Percentiles rank a stretch among this genome's conserved stretches.
phyloP scores from a whole-genome alignment of 2,797 vertebrate species.

The Enteromius radiatus region DNA sequence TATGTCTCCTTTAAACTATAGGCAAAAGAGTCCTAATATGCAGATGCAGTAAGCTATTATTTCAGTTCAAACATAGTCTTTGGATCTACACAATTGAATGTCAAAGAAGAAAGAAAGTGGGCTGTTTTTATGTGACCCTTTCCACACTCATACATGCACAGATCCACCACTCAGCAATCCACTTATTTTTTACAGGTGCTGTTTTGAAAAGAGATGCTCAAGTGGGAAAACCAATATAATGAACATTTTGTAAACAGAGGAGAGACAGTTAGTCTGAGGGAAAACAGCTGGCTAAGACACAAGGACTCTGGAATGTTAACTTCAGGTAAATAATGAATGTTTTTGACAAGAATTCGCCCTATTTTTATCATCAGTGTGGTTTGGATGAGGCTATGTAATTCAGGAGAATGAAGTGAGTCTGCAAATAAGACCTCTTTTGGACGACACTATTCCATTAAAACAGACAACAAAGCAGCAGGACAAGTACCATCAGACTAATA shows the following conservation, averaged over 20 bases:
- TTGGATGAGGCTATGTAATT: conserved; percentile 33
- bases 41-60: not conserved
- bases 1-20: not conserved
- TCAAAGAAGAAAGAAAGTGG: not conserved
- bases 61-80: not conserved
- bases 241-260: conserved; percentile 19
- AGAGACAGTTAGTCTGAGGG: conserved; percentile 30
- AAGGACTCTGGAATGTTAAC: conserved; percentile 69
- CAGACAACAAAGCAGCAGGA: conserved; percentile 45
- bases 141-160: not conserved
- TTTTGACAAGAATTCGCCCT: not conserved
- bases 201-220: conserved; percentile 26
- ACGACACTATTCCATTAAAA: conserved; percentile 38
- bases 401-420: conserved; percentile 6
- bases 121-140: not conserved
- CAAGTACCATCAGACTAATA: conserved; percentile 63
- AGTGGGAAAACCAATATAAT: conserved; percentile 22
- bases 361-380: conserved; percentile 49
- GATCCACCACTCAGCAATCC: conserved; percentile 7
- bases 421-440: conserved; percentile 21
- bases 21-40: not conserved
- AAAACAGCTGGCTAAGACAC: conserved; percentile 53
- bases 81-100: not conserved
- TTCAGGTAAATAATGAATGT: not conserved
- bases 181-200: conserved; percentile 44